phyloP scores from a whole-genome alignment of 2,888 invertebrate genomes.

The Mellilla xanthometata region DNA sequence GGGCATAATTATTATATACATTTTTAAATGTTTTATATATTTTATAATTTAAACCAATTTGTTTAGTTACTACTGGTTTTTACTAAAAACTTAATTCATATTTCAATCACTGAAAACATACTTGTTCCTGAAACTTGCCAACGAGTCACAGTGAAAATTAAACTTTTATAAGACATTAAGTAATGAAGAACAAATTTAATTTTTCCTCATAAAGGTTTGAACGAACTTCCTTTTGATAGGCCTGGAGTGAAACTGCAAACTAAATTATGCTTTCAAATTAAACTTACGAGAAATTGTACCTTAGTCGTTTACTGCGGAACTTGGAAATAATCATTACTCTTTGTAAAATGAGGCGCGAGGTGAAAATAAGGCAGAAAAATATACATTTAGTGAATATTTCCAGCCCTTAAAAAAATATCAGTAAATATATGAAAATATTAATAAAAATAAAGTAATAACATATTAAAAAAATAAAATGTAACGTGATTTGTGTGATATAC shows the following conservation, averaged over 20 bases:
- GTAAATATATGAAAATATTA: too few species aligned
- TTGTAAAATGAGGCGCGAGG: slow-evolving; percentile 5
- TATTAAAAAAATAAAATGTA: too few species aligned
- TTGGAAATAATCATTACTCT: slow-evolving; percentile 7
- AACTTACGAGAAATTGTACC: slow-evolving; percentile 23
- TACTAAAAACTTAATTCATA: slow-evolving; percentile 10
- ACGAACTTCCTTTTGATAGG: slow-evolving; percentile 43
- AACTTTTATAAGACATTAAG: slow-evolving; percentile 46
- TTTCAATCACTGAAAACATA: slow-evolving; percentile 17
- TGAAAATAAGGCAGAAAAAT: background rate
- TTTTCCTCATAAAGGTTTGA: slow-evolving; percentile 50
- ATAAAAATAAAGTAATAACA: too few species aligned
- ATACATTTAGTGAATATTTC: background rate
- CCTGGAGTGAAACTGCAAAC: slow-evolving; percentile 41
- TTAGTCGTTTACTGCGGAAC: slow-evolving; percentile 12
- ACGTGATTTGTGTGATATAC: too few species aligned
- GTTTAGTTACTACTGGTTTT: too few species aligned
- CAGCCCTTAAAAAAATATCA: too few species aligned
- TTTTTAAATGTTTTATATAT: too few species aligned
- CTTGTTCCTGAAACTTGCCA: slow-evolving; percentile 15
- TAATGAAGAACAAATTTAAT: slow-evolving; percentile 46
- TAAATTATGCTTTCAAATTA: slow-evolving; percentile 43
- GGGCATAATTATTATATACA: too few species aligned
- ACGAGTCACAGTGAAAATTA: slow-evolving; percentile 29
- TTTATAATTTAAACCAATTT: too few species aligned